Evolutionary conservation across 92 coral and sea anemone genomes (phyloP).

Genomic region (Zoanthus solanderi): DNA sequence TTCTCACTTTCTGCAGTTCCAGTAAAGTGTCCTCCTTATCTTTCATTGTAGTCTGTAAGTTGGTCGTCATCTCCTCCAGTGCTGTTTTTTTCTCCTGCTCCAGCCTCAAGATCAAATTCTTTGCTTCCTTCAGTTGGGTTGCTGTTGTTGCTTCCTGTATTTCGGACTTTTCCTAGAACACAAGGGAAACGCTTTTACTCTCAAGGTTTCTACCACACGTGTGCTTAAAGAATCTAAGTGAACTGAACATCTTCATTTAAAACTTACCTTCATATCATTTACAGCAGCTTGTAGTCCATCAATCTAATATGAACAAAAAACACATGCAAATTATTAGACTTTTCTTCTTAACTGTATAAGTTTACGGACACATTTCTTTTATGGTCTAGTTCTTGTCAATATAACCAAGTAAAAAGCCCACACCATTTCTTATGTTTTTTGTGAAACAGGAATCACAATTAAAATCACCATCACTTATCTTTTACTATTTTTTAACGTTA

Average conservation of each 20-base stretch:
- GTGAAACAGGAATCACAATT: no score
- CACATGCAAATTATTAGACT: no score
- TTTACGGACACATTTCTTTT: no score
- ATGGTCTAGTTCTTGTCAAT: no score
- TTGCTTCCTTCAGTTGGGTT: slow-evolving; percentile 86
- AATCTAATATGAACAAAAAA: slow-evolving; percentile 54
- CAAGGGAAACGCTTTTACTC: background rate
- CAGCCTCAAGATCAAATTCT: slow-evolving; percentile 77
- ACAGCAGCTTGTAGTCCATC: slow-evolving; percentile 78
- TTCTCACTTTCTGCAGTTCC: slow-evolving; percentile 51
- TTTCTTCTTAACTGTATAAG: no score
- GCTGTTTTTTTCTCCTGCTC: slow-evolving; percentile 96
- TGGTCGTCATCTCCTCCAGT: slow-evolving; percentile 98
- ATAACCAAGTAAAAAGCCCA: no score
- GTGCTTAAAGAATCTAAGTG: background rate
- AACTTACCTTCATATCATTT: slow-evolving; percentile 64
- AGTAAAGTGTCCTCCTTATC: slow-evolving; percentile 85
- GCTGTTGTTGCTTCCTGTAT: slow-evolving; percentile 64
- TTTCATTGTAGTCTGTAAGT: slow-evolving; percentile 82
- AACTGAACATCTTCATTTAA: background rate
- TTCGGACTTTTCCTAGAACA: slow-evolving; percentile 68
- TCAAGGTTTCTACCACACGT: background rate
- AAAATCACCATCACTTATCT: background rate
- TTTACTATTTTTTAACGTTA: background rate
- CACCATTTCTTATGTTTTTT: no score